Conservation (phyloP, 2,888 invertebrate species). For the Xestoiulus laeticollis region DNA sequence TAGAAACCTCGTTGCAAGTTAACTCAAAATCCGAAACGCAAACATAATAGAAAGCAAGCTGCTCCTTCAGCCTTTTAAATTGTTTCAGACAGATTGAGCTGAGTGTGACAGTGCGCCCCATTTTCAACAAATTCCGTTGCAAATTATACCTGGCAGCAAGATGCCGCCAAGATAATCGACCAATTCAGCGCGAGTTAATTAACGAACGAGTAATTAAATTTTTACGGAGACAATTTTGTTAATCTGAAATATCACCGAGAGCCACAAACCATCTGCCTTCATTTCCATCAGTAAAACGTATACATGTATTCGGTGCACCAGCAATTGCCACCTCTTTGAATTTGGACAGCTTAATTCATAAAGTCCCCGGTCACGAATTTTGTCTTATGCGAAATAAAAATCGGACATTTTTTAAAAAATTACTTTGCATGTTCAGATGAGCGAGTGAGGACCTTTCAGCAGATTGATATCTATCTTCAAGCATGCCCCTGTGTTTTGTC, state of each 20-base stretch:
- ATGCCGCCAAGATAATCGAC: neutral
- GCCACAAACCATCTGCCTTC: neutral
- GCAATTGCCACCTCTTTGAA: too few species aligned
- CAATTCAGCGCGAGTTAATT: neutral
- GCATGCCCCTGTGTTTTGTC: too few species aligned
- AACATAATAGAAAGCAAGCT: neutral
- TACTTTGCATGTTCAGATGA: too few species aligned
- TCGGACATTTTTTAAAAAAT: too few species aligned
- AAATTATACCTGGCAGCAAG: conserved; percentile 27
- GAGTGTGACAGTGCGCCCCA: neutral
- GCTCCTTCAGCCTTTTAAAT: neutral
- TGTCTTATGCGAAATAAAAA: too few species aligned
- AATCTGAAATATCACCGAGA: neutral
- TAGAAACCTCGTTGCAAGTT: neutral
- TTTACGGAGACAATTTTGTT: neutral
- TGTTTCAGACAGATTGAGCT: conserved; percentile 21
- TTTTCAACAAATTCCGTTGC: neutral
- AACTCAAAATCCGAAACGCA: conserved; percentile 24
- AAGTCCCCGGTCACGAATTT: too few species aligned
- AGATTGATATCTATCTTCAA: too few species aligned
- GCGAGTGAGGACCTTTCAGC: too few species aligned
- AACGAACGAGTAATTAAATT: neutral
- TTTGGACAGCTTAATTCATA: too few species aligned
- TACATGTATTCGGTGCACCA: too few species aligned
- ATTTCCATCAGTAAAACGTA: neutral